These are phyloP conservation scores for Poliocrania exsul DNA, from an alignment of 2,797 vertebrate species.

Conservation along the genomic window DNA sequence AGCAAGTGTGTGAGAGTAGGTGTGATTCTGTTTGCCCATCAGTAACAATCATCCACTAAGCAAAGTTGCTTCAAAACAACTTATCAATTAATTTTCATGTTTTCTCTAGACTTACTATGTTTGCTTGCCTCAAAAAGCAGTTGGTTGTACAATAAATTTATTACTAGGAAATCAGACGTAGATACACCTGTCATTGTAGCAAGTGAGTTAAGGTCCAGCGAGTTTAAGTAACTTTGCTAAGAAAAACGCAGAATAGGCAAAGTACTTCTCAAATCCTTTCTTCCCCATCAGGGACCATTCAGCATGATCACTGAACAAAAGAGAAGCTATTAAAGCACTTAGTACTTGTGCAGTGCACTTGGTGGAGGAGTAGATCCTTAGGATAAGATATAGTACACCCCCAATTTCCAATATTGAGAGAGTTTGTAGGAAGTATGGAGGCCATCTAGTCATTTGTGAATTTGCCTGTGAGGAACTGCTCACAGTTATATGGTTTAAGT, in stretches of 20 bases:
- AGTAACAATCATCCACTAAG: not conserved
- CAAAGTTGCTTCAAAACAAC: not conserved
- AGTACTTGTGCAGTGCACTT: not conserved
- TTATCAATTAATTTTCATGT: not conserved
- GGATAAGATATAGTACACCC: not conserved
- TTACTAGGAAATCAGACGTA: not conserved
- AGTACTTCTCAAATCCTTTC: not conserved
- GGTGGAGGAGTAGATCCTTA: not conserved
- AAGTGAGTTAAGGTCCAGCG: not conserved
- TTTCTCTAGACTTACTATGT: not conserved
- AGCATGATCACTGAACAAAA: not conserved
- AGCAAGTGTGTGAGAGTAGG: not conserved
- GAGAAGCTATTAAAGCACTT: not conserved
- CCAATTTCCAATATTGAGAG: not conserved
- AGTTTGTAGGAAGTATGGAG: not conserved
- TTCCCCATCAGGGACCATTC: not conserved
- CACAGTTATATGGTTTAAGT: not conserved
- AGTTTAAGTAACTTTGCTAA: not conserved
- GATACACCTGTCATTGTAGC: not conserved
- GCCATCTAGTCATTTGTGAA: not conserved
- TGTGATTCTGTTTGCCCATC: no score
- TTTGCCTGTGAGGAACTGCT: not conserved
- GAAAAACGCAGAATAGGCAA: not conserved
- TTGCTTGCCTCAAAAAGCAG: not conserved
- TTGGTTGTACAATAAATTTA: not conserved